Base-by-base conservation (phyloP, 2,797 vertebrate genomes). In the Rhynchonycteris naso region DNA sequence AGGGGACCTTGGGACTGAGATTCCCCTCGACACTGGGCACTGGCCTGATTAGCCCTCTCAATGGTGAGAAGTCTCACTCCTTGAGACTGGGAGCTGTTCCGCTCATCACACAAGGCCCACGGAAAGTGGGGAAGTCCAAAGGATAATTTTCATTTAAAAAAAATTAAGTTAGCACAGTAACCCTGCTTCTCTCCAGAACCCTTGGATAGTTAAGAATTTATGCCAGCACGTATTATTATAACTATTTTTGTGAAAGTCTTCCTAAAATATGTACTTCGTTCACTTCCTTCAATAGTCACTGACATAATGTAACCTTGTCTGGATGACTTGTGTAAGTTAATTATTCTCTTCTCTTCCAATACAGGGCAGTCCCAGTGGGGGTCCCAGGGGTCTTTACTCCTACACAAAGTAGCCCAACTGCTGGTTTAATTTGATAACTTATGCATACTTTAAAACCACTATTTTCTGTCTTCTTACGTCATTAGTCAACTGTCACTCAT, bases 191-290 rank as follows among this genome's bases (percentile, higher is more conserved):
- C 43, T 79, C 69, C 38, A 47, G 68, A 71, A 74, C 52, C 28
- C 24, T 90, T 56, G 78, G 88, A 61, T 61, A 56, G 92, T 87
- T 56, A 93, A 90, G 50, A 84, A 92, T 90, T 58, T 21, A 72
- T 90, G 93, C 43, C 28, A 28, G 33, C 63, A 61, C 85, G 79
- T 82, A 78, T 92, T 58, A 76, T 63, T 74, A 7, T 71, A 95
- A 79, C 81, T 88, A 33, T 93, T 95, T 75, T 65, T 71, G 56
- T 82, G 58, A 56, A 90, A 65, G 35, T 69, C 74, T 85, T 90
- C 88, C 59, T 65, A 72, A 95, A 92, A 76, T 87, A 52, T n/a
- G 21, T 58, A 9, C 52, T 79, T 87, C 15, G 63, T 72, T 52
- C 1, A 12, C 47, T 68, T 88, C 81, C 35, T 76, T 81, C 63